These are phyloP conservation scores for Horisme vitalbata DNA, from an alignment of 2,888 invertebrate species.

Conservation along the genomic window DNA sequence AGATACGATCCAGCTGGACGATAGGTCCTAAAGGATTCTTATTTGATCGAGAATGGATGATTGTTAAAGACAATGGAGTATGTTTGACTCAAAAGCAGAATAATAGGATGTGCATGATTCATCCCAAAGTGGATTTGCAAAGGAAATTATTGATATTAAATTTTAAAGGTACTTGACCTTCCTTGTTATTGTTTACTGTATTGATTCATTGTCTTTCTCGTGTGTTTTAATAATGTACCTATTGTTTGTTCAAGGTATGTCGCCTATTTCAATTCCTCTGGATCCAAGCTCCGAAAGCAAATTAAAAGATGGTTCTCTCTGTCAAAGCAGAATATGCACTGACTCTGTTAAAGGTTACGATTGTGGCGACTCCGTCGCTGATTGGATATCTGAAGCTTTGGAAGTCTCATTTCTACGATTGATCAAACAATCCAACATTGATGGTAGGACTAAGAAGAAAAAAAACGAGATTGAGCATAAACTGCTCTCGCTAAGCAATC, in stretches of 20 bases:
- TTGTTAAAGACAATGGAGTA: conserved; percentile 90
- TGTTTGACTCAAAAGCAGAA: conserved; percentile 95
- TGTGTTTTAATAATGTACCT: neutral
- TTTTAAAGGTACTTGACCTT: conserved; percentile 82
- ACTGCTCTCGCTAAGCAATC: conserved; percentile 87
- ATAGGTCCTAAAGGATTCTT: conserved; percentile 90
- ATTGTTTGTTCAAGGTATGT: conserved; percentile 65
- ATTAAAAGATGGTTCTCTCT: conserved; percentile 70
- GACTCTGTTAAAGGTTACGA: conserved; percentile 91
- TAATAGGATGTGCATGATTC: conserved; percentile 89
- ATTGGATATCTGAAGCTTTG: conserved; percentile 91
- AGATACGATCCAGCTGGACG: conserved; percentile 86
- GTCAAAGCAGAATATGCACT: conserved; percentile 93
- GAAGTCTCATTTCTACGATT: conserved; percentile 86
- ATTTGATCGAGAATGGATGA: conserved; percentile 97
- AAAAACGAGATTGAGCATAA: conserved; percentile 49
- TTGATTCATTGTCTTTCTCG: neutral
- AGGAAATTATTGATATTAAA: conserved; percentile 78
- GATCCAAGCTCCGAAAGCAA: conserved; percentile 46
- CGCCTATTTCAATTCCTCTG: conserved; percentile 79
- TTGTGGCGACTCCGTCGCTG: conserved; percentile 91
- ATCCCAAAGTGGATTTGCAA: conserved; percentile 86
- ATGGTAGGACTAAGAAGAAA: conserved; percentile 59
- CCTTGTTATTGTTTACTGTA: neutral
- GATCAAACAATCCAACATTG: conserved; percentile 81